Conservation (phyloP, 2,113 vertebrate genomes). For the Microtus pennsylvanicus region DNA sequence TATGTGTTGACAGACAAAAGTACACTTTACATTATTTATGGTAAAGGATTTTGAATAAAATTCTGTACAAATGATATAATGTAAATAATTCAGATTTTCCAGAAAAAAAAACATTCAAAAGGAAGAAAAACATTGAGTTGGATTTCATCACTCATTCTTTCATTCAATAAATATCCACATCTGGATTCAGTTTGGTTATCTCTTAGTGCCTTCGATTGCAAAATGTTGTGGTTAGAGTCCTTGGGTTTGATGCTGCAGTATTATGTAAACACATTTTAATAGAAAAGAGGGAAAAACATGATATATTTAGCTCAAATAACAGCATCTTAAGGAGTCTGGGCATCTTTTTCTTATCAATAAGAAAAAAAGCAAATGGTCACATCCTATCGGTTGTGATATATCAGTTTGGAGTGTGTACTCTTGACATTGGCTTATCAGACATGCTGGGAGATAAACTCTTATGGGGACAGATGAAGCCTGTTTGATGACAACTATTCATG, state of each 20-base stretch:
- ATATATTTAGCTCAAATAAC: not conserved
- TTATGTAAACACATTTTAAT: not conserved
- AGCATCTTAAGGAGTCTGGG: not conserved
- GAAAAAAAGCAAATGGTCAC: not conserved
- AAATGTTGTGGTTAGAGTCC: not conserved
- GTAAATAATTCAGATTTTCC: not conserved
- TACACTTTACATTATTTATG: not conserved
- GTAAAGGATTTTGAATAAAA: conserved; percentile 25
- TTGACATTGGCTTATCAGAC: not conserved
- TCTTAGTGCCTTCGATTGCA: not conserved
- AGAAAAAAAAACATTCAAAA: not conserved
- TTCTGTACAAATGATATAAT: not conserved
- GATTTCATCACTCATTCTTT: not conserved
- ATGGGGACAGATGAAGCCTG: not conserved
- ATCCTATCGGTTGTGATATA: not conserved
- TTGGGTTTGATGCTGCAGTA: not conserved
- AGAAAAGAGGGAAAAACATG: not conserved
- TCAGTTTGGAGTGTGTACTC: not conserved
- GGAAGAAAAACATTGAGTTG: not conserved
- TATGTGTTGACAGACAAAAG: not conserved
- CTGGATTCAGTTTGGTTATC: not conserved
- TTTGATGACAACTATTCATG: not conserved
- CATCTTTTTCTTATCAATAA: not conserved
- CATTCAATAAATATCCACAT: not conserved
- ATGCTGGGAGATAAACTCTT: not conserved